These are phyloP conservation scores for Ormyrus rosae DNA, from an alignment of 2,888 invertebrate species.

Conservation along the genomic window DNA sequence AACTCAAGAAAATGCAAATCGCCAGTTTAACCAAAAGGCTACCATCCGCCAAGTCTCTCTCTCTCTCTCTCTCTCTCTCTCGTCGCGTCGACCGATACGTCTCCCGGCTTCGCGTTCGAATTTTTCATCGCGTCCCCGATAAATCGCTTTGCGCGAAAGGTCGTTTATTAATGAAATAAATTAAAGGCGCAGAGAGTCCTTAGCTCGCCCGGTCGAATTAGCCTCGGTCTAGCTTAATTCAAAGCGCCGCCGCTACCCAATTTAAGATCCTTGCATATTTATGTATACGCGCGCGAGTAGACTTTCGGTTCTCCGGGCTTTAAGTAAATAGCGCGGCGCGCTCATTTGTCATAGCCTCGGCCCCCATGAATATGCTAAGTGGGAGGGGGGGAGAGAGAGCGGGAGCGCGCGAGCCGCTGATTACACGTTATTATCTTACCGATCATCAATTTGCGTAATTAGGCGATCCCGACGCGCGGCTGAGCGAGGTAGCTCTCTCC, in stretches of 20 bases:
- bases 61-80: not conserved
- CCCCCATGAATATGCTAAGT: constrained; percentile 52
- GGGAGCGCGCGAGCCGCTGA: constrained; percentile 28
- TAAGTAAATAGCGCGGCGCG: constrained; percentile 48
- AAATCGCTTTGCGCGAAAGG: constrained; percentile 2
- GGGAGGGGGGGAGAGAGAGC: not conserved
- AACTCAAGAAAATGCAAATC: constrained; percentile 35
- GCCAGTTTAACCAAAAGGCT: constrained; percentile 15
- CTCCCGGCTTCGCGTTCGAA: not conserved
- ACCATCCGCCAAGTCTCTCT: not conserved
- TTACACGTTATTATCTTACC: constrained; percentile 56
- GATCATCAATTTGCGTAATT: constrained; percentile 57
- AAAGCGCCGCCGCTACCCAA: constrained; percentile 38
- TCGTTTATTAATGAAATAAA: constrained; percentile 38
- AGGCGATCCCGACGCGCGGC: constrained; percentile 42
- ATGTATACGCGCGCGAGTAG: constrained; percentile 20
- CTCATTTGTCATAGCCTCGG: constrained; percentile 52
- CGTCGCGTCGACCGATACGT: not conserved
- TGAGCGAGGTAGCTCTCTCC: not conserved
- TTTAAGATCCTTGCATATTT: constrained; percentile 51
- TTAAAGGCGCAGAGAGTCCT: not conserved
- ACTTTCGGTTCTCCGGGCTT: constrained; percentile 12
- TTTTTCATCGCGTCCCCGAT: not conserved
- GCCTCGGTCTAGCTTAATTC: constrained; percentile 32
- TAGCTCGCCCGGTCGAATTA: not conserved